Evolutionary conservation across 2,888 invertebrate genomes (phyloP).

Genomic region (Limnephilus rhombicus): DNA sequence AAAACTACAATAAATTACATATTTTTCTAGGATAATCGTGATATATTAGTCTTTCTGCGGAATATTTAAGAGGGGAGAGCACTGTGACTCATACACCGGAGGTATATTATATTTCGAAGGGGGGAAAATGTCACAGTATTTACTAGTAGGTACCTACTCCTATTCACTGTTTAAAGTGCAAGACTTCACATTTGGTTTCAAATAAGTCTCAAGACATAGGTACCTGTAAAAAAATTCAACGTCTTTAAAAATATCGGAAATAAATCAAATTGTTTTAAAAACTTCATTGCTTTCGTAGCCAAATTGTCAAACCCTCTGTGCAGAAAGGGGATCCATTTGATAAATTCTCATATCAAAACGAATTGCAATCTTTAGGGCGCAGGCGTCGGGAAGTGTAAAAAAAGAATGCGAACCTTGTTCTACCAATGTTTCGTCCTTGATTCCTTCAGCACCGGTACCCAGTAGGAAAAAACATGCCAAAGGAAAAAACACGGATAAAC

Average conservation of each 20-base stretch:
- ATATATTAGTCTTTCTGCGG: slow-evolving; percentile 43
- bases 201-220: background rate
- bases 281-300: background rate
- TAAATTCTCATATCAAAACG: too few species aligned
- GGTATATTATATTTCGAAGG: background rate
- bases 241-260: background rate
- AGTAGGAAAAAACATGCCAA: too few species aligned
- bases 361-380: too few species aligned
- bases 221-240: background rate
- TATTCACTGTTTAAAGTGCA: background rate
- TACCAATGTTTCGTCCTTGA: too few species aligned
- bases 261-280: background rate
- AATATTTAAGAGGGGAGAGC: slow-evolving; percentile 8
- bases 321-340: too few species aligned
- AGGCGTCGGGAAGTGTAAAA: too few species aligned
- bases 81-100: background rate
- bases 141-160: background rate
- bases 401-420: too few species aligned
- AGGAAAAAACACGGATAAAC: too few species aligned
- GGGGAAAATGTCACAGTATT: background rate
- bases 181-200: background rate
- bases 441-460: too few species aligned
- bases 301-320: too few species aligned
- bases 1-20: slow-evolving; percentile 56
- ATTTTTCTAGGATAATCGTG: slow-evolving; percentile 50